phyloP scores from a whole-genome alignment of 2,797 vertebrate species.

The Cuniculus paca region DNA sequence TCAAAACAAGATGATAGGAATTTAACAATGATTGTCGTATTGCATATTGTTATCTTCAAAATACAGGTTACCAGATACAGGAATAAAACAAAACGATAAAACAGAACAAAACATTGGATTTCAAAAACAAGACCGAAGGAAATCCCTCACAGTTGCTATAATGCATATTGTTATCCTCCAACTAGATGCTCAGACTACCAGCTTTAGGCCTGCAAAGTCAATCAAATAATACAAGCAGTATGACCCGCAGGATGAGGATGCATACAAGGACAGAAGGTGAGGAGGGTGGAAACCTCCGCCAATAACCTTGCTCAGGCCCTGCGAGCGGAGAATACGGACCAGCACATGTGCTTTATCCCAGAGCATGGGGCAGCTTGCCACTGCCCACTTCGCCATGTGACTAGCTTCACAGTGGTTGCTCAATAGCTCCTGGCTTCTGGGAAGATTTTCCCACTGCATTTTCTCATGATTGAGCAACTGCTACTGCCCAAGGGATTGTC shows the following conservation, averaged over 20 bases:
- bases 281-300: neutral
- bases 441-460: neutral
- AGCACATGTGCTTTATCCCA: rapidly evolving
- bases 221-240: no score
- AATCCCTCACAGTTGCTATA: no score
- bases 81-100: no score
- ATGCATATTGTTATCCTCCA: no score
- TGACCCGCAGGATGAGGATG: neutral
- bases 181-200: no score
- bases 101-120: no score
- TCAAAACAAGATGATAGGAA: no score
- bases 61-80: no score
- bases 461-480: neutral
- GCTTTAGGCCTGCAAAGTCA: no score
- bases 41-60: no score
- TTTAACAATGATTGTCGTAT: no score
- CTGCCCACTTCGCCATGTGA: rapidly evolving
- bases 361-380: rapidly evolving
- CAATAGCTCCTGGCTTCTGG: neutral
- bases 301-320: neutral
- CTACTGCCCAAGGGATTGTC: neutral
- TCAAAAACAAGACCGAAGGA: no score
- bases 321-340: neutral
- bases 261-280: neutral
- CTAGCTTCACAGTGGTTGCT: neutral